Conservation (phyloP, 2,888 invertebrate species). For the Pristionchus exspectatus region DNA sequence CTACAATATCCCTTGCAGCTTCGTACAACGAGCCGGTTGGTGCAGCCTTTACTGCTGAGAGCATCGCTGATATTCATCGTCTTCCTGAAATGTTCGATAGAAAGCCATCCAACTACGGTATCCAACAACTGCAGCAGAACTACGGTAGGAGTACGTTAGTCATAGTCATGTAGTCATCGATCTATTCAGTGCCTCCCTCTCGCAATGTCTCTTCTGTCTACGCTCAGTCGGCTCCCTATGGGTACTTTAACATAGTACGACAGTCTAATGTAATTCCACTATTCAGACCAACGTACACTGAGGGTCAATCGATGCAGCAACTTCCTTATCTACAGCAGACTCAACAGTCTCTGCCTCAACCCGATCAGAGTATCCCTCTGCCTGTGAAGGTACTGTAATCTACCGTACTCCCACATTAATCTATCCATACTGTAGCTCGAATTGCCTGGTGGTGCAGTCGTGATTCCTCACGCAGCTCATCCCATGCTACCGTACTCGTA, state of each 20-base stretch:
- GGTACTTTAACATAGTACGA: constrained; percentile 3
- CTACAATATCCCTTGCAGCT: neutral
- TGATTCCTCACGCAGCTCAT: constrained; percentile 48
- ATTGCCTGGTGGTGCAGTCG: constrained; percentile 5
- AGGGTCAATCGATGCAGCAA: constrained; percentile 3
- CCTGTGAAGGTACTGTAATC: constrained; percentile 25
- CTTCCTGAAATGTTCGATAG: constrained; percentile 33
- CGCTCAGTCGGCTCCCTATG: constrained; percentile 25
- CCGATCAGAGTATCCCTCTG: neutral
- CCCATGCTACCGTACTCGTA: constrained; percentile 41
- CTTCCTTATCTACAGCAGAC: neutral
- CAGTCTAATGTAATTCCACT: neutral
- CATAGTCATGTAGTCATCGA: neutral
- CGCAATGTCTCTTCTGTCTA: neutral
- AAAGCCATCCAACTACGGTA: neutral
- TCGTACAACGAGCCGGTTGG: neutral
- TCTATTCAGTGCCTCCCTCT: neutral
- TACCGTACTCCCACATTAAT: neutral
- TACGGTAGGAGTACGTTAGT: constrained; percentile 28
- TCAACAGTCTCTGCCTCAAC: neutral
- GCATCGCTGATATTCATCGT: constrained; percentile 15
- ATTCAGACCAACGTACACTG: constrained; percentile 30
- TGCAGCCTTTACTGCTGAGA: constrained; percentile 41
- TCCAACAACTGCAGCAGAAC: neutral
- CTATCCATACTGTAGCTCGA: constrained; percentile 3